phyloP scores from a whole-genome alignment of 1,140 invertebrate genomes.

The Pseudomyrmex concolor region DNA sequence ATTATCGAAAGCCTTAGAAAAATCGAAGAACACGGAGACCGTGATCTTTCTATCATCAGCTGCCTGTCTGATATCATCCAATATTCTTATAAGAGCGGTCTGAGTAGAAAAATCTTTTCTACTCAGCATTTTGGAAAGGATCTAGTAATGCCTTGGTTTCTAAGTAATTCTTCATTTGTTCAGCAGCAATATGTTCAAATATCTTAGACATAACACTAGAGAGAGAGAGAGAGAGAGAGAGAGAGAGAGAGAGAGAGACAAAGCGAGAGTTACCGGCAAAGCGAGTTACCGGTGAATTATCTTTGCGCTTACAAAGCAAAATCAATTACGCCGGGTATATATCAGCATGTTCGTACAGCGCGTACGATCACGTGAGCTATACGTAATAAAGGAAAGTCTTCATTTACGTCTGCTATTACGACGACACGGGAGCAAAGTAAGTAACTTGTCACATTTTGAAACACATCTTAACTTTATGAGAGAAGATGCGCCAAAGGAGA shows the following conservation, averaged over 20 bases:
- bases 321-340: slow-evolving; percentile 37
- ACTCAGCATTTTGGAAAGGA: background rate
- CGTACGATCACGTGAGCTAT: slow-evolving; percentile 23
- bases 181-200: background rate
- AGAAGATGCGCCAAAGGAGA: background rate
- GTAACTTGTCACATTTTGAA: slow-evolving; percentile 38
- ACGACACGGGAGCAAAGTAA: background rate
- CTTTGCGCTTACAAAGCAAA: slow-evolving; percentile 36
- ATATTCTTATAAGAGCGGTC: background rate
- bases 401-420: background rate
- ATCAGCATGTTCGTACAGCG: slow-evolving; percentile 14
- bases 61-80: background rate
- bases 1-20: too few species aligned
- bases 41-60: background rate
- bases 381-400: slow-evolving; percentile 14
- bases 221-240: too few species aligned
- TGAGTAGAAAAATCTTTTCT: background rate
- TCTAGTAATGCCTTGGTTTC: background rate
- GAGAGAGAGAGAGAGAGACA: background rate
- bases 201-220: background rate
- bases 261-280: background rate
- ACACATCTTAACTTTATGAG: slow-evolving; percentile 3
- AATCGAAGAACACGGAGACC: background rate
- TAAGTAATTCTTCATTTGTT: background rate
- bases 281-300: slow-evolving; percentile 31